phyloP scores from a whole-genome alignment of 2,888 invertebrate genomes.

The Magallana nippona region DNA sequence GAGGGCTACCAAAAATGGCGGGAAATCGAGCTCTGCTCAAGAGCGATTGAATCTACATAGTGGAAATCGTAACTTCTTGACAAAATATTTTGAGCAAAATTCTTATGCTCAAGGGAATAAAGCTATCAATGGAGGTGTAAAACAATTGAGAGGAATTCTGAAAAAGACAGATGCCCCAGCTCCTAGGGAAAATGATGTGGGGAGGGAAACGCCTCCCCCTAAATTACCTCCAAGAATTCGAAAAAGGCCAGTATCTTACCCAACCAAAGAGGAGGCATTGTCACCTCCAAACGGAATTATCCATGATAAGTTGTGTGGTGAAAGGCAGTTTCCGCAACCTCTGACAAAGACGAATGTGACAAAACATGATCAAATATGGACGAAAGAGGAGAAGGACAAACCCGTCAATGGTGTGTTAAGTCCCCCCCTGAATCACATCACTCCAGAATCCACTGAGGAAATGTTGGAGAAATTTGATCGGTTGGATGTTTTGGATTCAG shows the following conservation, averaged over 20 bases:
- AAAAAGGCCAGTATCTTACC: slow-evolving; percentile 25
- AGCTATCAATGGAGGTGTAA: slow-evolving; percentile 1
- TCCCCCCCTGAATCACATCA: slow-evolving; percentile 64
- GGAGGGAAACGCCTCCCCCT: slow-evolving; percentile 32
- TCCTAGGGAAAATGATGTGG: neutral
- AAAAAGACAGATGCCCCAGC: neutral
- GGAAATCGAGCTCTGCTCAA: neutral
- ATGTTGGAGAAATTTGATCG: slow-evolving; percentile 65
- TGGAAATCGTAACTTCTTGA: slow-evolving; percentile 23
- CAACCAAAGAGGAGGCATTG: neutral
- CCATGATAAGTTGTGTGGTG: slow-evolving; percentile 32
- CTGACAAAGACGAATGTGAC: slow-evolving; percentile 67
- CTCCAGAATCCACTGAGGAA: slow-evolving; percentile 63
- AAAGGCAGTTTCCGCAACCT: slow-evolving; percentile 58
- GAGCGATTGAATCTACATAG: slow-evolving; percentile 15
- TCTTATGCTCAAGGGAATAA: slow-evolving; percentile 16
- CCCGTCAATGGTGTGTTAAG: slow-evolving; percentile 54
- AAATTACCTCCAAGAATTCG: slow-evolving; percentile 37
- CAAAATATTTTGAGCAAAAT: slow-evolving; percentile 30
- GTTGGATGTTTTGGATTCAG: slow-evolving; percentile 64
- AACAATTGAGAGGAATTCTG: neutral
- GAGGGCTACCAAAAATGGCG: slow-evolving; percentile 19
- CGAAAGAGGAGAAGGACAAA: slow-evolving; percentile 56
- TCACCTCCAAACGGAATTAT: slow-evolving; percentile 16
- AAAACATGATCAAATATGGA: slow-evolving; percentile 65